Conservation (phyloP, 2,888 invertebrate species). For the Germaria angustata region DNA sequence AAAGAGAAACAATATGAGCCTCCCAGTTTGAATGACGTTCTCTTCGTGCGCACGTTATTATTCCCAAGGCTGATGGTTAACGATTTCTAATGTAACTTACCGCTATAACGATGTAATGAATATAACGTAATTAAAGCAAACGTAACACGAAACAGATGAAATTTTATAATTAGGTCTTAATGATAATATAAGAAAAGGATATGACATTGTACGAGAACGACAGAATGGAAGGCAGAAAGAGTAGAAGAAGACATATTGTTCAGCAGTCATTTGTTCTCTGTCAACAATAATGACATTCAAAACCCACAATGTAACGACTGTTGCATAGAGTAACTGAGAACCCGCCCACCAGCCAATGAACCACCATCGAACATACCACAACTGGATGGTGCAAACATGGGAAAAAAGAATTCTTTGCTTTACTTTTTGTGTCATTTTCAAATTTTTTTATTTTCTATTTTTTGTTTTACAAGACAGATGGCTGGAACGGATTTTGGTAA, state of each 20-base stretch:
- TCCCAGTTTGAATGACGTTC: not conserved
- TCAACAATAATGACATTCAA: not conserved
- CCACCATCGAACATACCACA: constrained; percentile 1
- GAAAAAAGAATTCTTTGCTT: not conserved
- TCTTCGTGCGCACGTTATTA: not conserved
- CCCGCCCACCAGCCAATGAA: not conserved
- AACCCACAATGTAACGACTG: not conserved
- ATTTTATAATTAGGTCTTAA: constrained; percentile 68
- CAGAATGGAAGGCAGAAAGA: not conserved
- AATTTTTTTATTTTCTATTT: not conserved
- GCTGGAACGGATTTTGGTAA: constrained; percentile 54
- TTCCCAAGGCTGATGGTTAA: constrained; percentile 43
- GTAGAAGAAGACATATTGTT: not conserved
- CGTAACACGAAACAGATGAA: constrained; percentile 58
- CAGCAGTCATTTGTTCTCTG: not conserved
- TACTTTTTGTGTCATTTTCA: constrained; percentile 5
- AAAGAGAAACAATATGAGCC: not conserved
- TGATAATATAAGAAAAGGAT: constrained; percentile 63
- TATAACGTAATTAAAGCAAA: constrained; percentile 61
- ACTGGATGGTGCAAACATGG: constrained; percentile 6
- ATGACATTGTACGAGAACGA: constrained; percentile 42
- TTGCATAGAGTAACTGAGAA: not conserved
- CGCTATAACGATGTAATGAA: constrained; percentile 60
- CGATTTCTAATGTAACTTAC: constrained; percentile 50
- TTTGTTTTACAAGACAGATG: constrained; percentile 44